These are phyloP conservation scores for Apodemia hepburni DNA, from an alignment of 2,888 invertebrate species.

Conservation along the genomic window DNA sequence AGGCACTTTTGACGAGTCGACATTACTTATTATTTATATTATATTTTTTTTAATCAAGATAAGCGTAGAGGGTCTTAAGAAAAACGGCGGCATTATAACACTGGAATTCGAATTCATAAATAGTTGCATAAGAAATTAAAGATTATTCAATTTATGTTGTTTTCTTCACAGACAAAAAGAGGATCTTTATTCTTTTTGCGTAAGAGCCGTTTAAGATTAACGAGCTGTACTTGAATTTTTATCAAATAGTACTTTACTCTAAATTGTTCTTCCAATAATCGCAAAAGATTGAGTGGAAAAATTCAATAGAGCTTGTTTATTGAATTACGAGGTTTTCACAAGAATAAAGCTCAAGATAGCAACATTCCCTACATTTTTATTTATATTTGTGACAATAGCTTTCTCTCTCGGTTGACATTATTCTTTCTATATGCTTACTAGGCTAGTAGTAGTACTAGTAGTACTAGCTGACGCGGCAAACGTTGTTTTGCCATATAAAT, in stretches of 20 bases:
- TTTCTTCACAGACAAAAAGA: background rate
- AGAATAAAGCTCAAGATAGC: background rate
- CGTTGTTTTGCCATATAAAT: no score
- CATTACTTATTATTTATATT: no score
- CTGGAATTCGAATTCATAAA: no score
- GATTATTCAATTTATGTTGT: background rate
- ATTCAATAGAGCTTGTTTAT: conserved; percentile 28
- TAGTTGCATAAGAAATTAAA: background rate
- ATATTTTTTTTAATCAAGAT: no score
- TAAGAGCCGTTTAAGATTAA: conserved; percentile 8
- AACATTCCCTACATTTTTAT: conserved; percentile 7
- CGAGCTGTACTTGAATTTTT: conserved; percentile 20
- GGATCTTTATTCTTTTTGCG: background rate
- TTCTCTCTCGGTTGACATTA: no score
- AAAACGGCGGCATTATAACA: no score
- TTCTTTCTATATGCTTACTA: no score
- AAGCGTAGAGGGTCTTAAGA: no score
- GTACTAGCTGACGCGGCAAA: no score
- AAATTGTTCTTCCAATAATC: conserved; percentile 29
- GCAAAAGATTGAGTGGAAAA: conserved; percentile 30
- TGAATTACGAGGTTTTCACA: conserved; percentile 3
- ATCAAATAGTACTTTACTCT: conserved; percentile 26
- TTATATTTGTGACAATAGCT: conserved; percentile 20
- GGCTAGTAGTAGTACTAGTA: no score
- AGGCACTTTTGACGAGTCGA: no score